Evolutionary conservation across 2,888 invertebrate genomes (phyloP).

Genomic region (Mythimna pallens): DNA sequence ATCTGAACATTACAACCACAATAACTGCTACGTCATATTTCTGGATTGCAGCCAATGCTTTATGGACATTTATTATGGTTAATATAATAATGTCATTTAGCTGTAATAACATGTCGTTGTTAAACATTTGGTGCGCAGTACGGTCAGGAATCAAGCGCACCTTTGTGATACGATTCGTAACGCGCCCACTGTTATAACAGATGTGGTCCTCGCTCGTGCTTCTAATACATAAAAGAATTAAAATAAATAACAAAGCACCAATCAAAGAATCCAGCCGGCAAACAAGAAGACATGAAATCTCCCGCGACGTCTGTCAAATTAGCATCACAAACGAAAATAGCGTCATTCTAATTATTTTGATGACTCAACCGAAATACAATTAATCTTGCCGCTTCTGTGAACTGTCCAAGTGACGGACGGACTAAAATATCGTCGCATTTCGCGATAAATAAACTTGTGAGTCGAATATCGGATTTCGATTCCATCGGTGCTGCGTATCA

Average conservation of each 20-base stretch:
- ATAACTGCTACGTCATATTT: conserved; percentile 78
- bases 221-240: conserved; percentile 67
- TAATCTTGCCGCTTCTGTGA: conserved; percentile 90
- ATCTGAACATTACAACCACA: conserved; percentile 73
- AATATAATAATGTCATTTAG: conserved; percentile 73
- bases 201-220: conserved; percentile 64
- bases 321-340: conserved; percentile 90
- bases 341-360: conserved; percentile 91
- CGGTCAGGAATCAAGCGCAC: conserved; percentile 49
- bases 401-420: conserved; percentile 90
- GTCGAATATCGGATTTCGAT: conserved; percentile 90
- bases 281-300: conserved; percentile 87
- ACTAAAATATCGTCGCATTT: conserved; percentile 90
- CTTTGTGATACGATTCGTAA: conserved; percentile 61
- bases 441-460: conserved; percentile 89
- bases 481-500: conserved; percentile 90
- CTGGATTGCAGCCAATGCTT: conserved; percentile 85
- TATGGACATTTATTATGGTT: conserved; percentile 80
- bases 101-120: conserved; percentile 67
- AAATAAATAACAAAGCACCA: conserved; percentile 83
- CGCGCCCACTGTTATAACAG: conserved; percentile 65
- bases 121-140: conserved; percentile 49
- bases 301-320: conserved; percentile 91
- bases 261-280: conserved; percentile 84
- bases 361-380: conserved; percentile 91